Evolutionary conservation across 2,888 invertebrate genomes (phyloP).

Genomic region (Volucella inflata): DNA sequence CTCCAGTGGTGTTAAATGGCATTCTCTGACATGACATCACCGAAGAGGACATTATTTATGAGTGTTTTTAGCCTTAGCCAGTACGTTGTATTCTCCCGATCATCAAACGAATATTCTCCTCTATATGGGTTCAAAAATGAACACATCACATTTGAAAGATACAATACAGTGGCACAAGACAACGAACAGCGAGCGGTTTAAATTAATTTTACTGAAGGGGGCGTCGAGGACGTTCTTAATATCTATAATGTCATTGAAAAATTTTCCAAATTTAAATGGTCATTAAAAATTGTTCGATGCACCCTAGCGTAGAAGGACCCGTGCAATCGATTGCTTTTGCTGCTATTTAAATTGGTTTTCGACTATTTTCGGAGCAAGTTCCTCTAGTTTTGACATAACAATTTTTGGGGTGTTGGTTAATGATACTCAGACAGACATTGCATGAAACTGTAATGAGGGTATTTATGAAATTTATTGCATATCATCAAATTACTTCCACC

Average conservation of each 20-base stretch:
- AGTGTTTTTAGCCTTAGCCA: conserved; percentile 73
- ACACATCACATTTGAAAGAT: conserved; percentile 59
- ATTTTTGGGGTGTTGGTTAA: conserved; percentile 45
- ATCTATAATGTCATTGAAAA: conserved; percentile 70
- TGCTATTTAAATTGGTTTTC: conserved; percentile 74
- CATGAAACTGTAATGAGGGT: conserved; percentile 71
- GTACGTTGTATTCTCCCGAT: conserved; percentile 37
- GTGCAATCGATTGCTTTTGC: conserved; percentile 63
- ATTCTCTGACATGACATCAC: conserved; percentile 61
- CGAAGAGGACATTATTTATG: conserved; percentile 70
- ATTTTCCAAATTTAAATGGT: conserved; percentile 75
- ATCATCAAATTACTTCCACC: conserved; percentile 79
- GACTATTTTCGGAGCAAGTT: conserved; percentile 67
- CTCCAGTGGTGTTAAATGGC: conserved; percentile 73
- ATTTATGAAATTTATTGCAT: conserved; percentile 80
- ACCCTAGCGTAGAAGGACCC: conserved; percentile 48
- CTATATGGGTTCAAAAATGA: conserved; percentile 63
- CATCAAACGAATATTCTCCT: conserved; percentile 19
- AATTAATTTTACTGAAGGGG: conserved; percentile 36
- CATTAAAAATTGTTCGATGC: conserved; percentile 70
- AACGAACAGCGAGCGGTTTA: not conserved
- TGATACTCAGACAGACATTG: conserved; percentile 40
- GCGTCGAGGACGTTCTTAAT: conserved; percentile 51
- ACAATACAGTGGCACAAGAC: conserved; percentile 1
- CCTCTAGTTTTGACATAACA: conserved; percentile 20